These are phyloP conservation scores for Indicator maculatus DNA, from an alignment of 2,113 vertebrate genomes.

Conservation along the genomic window DNA sequence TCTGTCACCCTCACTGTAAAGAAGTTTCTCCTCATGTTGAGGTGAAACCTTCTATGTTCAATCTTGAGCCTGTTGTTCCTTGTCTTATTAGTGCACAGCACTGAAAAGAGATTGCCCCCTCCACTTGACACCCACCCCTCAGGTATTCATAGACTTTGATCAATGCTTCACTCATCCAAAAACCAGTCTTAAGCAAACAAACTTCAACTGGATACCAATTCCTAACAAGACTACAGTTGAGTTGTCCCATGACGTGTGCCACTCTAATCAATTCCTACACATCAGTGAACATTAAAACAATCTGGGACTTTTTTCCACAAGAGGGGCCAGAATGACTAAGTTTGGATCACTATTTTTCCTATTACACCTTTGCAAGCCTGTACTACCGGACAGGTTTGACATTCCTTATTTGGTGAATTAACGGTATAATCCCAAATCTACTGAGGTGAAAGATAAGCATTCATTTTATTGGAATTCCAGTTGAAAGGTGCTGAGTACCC, in stretches of 20 bases:
- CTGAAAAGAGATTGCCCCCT: too few species aligned
- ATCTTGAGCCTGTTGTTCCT: too few species aligned
- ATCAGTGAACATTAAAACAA: not conserved
- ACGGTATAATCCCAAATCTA: constrained; percentile 29
- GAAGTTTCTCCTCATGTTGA: too few species aligned
- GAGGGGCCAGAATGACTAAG: not conserved
- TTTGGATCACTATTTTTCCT: not conserved
- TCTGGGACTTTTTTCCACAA: not conserved
- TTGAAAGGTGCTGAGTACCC: constrained; percentile 13
- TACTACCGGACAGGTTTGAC: not conserved
- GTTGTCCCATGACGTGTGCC: not conserved
- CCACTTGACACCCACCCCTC: too few species aligned
- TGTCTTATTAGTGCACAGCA: too few species aligned
- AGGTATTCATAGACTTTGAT: too few species aligned
- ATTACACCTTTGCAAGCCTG: not conserved
- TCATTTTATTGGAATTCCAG: constrained; percentile 8
- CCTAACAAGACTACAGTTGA: not conserved
- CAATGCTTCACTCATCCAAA: not conserved
- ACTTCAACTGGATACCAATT: not conserved
- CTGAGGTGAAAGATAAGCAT: constrained; percentile 39
- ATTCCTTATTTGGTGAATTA: constrained; percentile 36
- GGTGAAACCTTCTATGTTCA: too few species aligned
- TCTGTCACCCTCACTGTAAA: too few species aligned
- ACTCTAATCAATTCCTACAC: not conserved
- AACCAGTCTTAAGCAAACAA: not conserved